A percentile compares a stretch with the other conserved stretches of the same genome.
Conservation (phyloP, 2,888 invertebrate species). For the Periphyllus acericola region DNA sequence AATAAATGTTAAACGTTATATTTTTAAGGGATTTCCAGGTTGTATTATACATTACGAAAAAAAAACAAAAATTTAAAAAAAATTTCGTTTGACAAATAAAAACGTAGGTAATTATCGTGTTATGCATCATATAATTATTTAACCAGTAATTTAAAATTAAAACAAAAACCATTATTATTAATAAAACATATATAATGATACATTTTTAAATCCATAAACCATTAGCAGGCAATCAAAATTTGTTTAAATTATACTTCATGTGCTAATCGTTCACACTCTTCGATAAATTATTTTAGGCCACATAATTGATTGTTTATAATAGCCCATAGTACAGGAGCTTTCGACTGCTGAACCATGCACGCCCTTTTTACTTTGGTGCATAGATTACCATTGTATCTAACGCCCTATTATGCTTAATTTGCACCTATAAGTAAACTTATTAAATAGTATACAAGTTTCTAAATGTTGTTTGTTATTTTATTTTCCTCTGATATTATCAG, state of each 20-base stretch:
- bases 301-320: too few species aligned
- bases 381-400: too few species aligned
- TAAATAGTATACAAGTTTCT: too few species aligned
- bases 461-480: too few species aligned
- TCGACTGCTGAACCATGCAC: too few species aligned
- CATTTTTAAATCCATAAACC: background rate
- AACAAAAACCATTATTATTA: background rate
- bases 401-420: too few species aligned
- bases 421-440: too few species aligned
- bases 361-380: too few species aligned
- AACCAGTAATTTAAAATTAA: background rate
- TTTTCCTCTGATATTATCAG: too few species aligned
- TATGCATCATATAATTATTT: background rate
- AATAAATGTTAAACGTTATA: background rate
- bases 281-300: background rate
- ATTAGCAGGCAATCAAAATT: background rate
- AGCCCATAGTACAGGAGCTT: too few species aligned
- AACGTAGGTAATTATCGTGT: background rate
- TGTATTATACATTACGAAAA: background rate
- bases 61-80: background rate
- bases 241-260: background rate
- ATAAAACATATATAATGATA: background rate
- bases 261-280: background rate
- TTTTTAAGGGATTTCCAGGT: background rate
- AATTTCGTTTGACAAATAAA: background rate